phyloP scores from a whole-genome alignment of 92 coral and sea anemone species.

The Siderastrea radians region DNA sequence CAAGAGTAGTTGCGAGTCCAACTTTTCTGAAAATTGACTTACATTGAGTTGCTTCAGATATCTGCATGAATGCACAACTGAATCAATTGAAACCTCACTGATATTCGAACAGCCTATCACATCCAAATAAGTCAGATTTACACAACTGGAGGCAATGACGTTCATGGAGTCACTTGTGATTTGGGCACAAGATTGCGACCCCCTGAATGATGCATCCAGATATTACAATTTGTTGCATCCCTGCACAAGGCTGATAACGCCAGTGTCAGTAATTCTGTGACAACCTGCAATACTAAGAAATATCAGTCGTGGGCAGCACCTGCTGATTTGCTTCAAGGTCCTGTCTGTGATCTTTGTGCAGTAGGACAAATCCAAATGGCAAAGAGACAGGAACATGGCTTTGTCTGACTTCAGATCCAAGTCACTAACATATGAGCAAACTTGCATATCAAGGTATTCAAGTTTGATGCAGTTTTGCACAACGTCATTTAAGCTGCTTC shows the following conservation, averaged over 20 bases:
- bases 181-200: constrained; percentile 79
- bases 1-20: constrained; percentile 32
- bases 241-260: constrained; percentile 64
- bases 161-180: constrained; percentile 73
- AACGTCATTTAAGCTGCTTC: constrained; percentile 71
- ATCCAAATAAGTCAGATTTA: constrained; percentile 71
- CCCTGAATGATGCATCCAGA: constrained; percentile 82
- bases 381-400: constrained; percentile 35
- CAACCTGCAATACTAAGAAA: constrained; percentile 86
- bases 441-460: constrained; percentile 80
- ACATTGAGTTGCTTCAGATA: constrained; percentile 74
- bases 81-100: constrained; percentile 54
- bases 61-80: constrained; percentile 53
- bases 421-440: constrained; percentile 77
- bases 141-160: constrained; percentile 71
- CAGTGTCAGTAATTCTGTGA: constrained; percentile 80
- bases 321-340: constrained; percentile 68
- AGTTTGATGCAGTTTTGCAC: constrained; percentile 80
- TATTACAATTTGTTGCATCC: constrained; percentile 69
- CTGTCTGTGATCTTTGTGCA: constrained; percentile 82
- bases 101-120: constrained; percentile 83
- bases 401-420: constrained; percentile 67
- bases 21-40: constrained; percentile 61
- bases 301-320: constrained; percentile 61
- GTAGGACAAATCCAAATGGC: constrained; percentile 75